Base-by-base conservation (phyloP, 1,140 invertebrate genomes). In the Musca vetustissima region DNA sequence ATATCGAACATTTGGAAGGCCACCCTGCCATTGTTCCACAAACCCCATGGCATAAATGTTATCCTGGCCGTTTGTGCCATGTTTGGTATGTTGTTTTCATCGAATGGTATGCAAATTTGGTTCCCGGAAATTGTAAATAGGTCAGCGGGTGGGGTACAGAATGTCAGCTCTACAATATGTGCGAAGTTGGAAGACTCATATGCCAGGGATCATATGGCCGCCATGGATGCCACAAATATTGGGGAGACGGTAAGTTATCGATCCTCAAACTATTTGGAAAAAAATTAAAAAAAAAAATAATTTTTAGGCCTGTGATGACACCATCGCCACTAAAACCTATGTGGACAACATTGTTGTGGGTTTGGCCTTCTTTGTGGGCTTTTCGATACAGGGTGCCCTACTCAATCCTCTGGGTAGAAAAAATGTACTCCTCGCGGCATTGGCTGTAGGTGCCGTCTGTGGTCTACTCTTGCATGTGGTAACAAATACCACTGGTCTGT, bases 121-220 rank as follows among this genome's bases (percentile, higher is more conserved):
- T 83, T 81, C 72, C 82, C 83, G 1, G 80, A 84, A 66, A 83
- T 84, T 69, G 76, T 82, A 1, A 84, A 83, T 53, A 78, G 80
- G 55, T 73, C 81, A 0, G 73, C 77, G 2, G 47, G 64, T 48
- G 73, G 70, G 13, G 28, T 61, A 1, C 69, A 68, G 65, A 65
- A 53, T 9, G 73, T 72, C 32, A 71, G 69, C 7, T 72, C 72
- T 1, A 80, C 78, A 1, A 74, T 80, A 2, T 80, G 78, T 48
- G 72, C 77, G 67, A 74, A 77, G 57, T 65, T 80, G 21, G 71
- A 74, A 7, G 73, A 61, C 13, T 73, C 71, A 0, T 72, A 71
- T 11, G 24, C 25, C 1, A 53, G 71, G 22, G 61, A 70, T 1
- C 28, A 36, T 1, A 15, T 68, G n/a, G 67, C 65, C 32, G 36